These are phyloP conservation scores for Masnerella sp. DNA, from an alignment of 2,888 invertebrate genomes.

Conservation along the genomic window DNA sequence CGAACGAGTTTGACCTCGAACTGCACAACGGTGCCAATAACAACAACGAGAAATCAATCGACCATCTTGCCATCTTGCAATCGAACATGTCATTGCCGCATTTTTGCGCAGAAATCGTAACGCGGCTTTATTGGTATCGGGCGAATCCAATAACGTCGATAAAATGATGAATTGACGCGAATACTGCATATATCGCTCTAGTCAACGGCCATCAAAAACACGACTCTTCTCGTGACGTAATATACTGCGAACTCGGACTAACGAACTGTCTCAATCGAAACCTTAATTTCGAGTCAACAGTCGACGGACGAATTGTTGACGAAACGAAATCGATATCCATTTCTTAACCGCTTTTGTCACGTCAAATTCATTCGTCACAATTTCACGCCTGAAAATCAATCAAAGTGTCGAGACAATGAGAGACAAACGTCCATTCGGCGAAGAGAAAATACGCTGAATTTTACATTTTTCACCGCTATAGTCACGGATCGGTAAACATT, in stretches of 20 bases:
- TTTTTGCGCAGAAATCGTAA: constrained; percentile 17
- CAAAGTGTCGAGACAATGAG: no score
- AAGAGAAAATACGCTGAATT: no score
- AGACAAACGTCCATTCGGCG: no score
- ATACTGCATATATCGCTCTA: background rate
- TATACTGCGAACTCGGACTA: background rate
- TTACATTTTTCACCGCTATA: no score
- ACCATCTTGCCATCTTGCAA: background rate
- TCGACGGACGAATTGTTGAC: no score
- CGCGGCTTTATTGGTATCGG: constrained; percentile 4
- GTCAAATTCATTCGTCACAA: no score
- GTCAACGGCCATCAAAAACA: no score
- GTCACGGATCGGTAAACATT: constrained; percentile 14
- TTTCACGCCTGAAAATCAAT: background rate
- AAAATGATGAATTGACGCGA: constrained; percentile 21
- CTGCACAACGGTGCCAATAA: constrained; percentile 20
- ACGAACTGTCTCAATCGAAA: no score
- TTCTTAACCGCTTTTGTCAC: no score
- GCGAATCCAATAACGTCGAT: constrained; percentile 1
- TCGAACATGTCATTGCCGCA: constrained; percentile 15
- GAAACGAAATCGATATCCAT: no score
- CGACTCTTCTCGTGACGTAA: no score
- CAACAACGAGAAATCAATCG: constrained; percentile 28
- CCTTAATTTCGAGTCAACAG: no score
- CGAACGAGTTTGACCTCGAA: constrained; percentile 4